Percentiles rank a stretch among this genome's conserved stretches.
Conservation (phyloP, 1,140 invertebrate genomes). For the Brachionus asplanchnoidis region DNA sequence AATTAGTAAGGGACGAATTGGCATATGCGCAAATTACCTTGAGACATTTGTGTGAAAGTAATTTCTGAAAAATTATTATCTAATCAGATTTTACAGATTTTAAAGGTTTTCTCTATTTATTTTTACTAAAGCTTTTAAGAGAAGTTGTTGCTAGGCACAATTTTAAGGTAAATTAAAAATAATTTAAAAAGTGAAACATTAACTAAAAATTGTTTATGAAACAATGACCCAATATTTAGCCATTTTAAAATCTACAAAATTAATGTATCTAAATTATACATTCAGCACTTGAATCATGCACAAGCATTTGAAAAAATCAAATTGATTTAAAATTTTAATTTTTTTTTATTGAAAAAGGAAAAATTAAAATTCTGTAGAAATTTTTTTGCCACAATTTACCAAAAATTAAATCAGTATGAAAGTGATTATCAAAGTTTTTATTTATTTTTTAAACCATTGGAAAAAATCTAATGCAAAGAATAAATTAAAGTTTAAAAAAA, state of each 20-base stretch:
- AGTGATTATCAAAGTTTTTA: background rate
- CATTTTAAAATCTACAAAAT: background rate
- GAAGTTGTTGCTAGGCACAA: background rate
- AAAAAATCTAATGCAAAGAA: background rate
- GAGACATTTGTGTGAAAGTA: background rate
- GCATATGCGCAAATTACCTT: background rate
- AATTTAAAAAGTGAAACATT: background rate
- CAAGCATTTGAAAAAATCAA: background rate
- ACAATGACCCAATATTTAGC: background rate
- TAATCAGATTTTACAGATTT: background rate
- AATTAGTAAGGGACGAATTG: background rate
- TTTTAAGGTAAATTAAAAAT: background rate
- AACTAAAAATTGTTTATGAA: background rate
- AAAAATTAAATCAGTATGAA: background rate
- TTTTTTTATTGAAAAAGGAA: background rate
- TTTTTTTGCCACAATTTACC: background rate
- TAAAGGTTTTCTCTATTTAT: background rate
- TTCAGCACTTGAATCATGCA: background rate
- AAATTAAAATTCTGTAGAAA: background rate
- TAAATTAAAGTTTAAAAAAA: background rate
- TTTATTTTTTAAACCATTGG: background rate
- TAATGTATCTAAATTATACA: background rate
- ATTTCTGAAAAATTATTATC: background rate
- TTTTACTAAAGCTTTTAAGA: background rate
- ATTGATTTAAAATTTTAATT: background rate